A percentile compares a stretch with the other conserved stretches of the same genome.
These are phyloP conservation scores for Loriculus beryllinus DNA, from an alignment of 2,797 vertebrate species.

Conservation along the genomic window DNA sequence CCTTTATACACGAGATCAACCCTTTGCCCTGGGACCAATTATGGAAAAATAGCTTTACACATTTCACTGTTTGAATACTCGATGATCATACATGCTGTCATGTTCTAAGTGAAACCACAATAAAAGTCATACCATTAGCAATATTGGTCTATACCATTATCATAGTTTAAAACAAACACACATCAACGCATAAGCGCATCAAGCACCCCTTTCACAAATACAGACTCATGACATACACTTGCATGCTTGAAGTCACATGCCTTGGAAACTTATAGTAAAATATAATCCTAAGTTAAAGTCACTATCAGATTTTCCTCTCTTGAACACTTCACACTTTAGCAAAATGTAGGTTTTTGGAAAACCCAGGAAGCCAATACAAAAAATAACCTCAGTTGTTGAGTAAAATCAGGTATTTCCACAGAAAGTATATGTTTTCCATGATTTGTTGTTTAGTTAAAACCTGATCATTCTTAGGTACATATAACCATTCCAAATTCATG, in stretches of 20 bases:
- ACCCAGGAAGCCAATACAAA: rapidly evolving
- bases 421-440: rapidly evolving
- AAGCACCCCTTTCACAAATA: background rate
- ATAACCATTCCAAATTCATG: background rate
- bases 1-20: slow-evolving; percentile 71
- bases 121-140: slow-evolving; percentile 38
- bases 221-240: background rate
- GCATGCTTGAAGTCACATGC: background rate
- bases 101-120: slow-evolving; percentile 55
- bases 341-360: background rate
- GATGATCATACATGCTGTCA: slow-evolving; percentile 64
- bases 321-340: background rate
- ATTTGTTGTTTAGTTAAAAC: background rate
- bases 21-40: slow-evolving; percentile 78
- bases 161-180: background rate
- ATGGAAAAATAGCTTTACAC: slow-evolving; percentile 72
- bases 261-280: background rate
- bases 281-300: background rate
- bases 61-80: slow-evolving; percentile 67
- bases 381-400: background rate
- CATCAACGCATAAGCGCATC: background rate
- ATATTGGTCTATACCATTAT: background rate
- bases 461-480: background rate
- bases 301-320: background rate
- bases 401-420: background rate